Evolutionary conservation across 2,797 vertebrate genomes (phyloP).

Genomic region (Hipposideros larvatus): DNA sequence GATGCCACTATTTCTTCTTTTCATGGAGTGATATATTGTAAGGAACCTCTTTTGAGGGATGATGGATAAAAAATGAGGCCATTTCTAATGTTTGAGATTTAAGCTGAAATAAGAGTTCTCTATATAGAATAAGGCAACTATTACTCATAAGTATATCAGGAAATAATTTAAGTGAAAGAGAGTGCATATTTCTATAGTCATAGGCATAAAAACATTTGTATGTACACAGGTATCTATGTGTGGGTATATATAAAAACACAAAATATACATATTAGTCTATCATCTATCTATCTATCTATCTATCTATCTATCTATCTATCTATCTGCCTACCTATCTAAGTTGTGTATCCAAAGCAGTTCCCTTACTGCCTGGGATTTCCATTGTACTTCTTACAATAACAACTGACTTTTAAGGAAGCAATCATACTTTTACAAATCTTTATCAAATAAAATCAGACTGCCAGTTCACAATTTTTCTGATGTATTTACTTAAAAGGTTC

Average conservation of each 20-base stretch:
- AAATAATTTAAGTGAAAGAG: constrained; percentile 55
- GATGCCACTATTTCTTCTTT: neutral
- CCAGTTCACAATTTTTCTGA: constrained; percentile 77
- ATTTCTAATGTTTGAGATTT: neutral
- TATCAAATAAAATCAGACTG: constrained; percentile 71
- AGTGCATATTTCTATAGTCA: neutral
- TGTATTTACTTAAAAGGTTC: constrained; percentile 81
- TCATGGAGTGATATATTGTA: neutral
- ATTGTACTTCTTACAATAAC: constrained; percentile 24
- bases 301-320: too few relatives aligned
- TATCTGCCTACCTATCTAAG: too few relatives aligned
- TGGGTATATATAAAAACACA: neutral
- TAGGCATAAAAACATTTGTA: neutral
- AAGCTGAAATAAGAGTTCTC: constrained; percentile 31
- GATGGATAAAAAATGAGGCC: neutral
- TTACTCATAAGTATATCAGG: neutral
- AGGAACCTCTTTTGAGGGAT: neutral
- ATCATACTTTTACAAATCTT: constrained; percentile 54
- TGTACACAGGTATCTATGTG: neutral
- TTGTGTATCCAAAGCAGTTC: neutral
- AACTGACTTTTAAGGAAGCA: constrained; percentile 66
- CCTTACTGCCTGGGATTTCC: neutral
- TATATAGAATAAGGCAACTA: neutral
- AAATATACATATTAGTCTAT: neutral
- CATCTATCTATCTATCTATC: too few relatives aligned